Conservation (phyloP, 2,797 vertebrate genomes). For the Yasuhikotakia modesta region DNA sequence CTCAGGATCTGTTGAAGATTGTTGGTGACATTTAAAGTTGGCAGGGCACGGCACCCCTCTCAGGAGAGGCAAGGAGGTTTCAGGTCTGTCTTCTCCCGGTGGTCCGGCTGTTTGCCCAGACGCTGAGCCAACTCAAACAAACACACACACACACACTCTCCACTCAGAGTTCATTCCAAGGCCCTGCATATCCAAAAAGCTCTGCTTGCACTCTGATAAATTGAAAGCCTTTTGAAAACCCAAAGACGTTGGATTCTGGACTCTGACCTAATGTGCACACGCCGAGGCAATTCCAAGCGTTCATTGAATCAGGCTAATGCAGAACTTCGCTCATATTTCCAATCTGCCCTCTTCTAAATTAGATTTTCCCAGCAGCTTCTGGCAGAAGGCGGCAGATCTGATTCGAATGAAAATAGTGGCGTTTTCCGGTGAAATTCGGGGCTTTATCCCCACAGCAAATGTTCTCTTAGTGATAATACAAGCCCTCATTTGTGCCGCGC, state of each 20-base stretch:
- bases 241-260: constrained; percentile 34
- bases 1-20: constrained; percentile 19
- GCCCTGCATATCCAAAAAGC: constrained; percentile 41
- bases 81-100: constrained; percentile 34
- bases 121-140: constrained; percentile 54
- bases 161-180: constrained; percentile 39
- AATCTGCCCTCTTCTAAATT: constrained; percentile 32
- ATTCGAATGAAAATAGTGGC: constrained; percentile 34
- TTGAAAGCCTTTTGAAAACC: constrained; percentile 41
- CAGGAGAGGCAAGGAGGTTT: constrained; percentile 29
- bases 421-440: neutral
- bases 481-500: constrained; percentile 17
- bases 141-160: constrained; percentile 27
- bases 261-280: constrained; percentile 43
- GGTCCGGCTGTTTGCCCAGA: constrained; percentile 50
- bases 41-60: constrained; percentile 41
- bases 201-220: constrained; percentile 45
- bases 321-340: constrained; percentile 21
- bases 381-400: constrained; percentile 22
- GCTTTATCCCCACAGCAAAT: constrained; percentile 25
- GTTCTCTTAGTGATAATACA: constrained; percentile 22
- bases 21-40: constrained; percentile 54
- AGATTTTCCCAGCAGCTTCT: constrained; percentile 36
- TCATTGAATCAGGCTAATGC: constrained; percentile 43
- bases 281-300: constrained; percentile 39